These are phyloP conservation scores for Torymus tubicola DNA, from an alignment of 2,888 invertebrate species.

Conservation along the genomic window DNA sequence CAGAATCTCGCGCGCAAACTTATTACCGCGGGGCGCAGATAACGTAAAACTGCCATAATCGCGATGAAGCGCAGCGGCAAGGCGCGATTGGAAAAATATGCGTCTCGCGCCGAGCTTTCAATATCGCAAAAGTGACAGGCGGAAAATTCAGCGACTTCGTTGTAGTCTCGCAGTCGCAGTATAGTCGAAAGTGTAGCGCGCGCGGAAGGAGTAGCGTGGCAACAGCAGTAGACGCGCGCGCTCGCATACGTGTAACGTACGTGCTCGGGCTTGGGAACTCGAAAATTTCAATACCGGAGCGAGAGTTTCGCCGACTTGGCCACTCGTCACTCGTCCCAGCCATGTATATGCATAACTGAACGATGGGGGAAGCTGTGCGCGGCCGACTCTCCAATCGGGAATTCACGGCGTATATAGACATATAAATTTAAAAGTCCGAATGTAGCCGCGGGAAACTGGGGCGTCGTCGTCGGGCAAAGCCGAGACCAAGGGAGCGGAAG, in stretches of 20 bases:
- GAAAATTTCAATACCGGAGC: conserved; percentile 22
- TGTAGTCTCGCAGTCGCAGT: not conserved
- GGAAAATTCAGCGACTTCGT: not conserved
- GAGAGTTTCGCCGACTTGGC: too few species aligned
- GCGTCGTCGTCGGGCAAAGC: not conserved
- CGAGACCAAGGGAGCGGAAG: conserved; percentile 27
- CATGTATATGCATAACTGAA: conserved; percentile 28
- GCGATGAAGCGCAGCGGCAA: not conserved
- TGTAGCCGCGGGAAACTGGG: not conserved
- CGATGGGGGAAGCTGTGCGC: not conserved
- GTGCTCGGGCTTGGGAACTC: not conserved
- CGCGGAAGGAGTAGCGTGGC: conserved; percentile 3
- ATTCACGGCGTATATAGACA: not conserved
- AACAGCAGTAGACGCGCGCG: too few species aligned
- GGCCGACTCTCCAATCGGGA: conserved; percentile 18
- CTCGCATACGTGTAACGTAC: too few species aligned
- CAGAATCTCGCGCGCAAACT: conserved; percentile 11
- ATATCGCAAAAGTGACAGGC: not conserved
- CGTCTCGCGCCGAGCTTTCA: conserved; percentile 19
- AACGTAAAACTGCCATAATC: conserved; percentile 34
- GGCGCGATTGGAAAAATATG: conserved; percentile 18
- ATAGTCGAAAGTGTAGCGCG: not conserved
- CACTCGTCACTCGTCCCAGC: not conserved
- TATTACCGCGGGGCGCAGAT: conserved; percentile 14
- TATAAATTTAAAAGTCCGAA: conserved; percentile 9